These are phyloP conservation scores for Myotis vivesi DNA, from an alignment of 2,797 vertebrate genomes.

Conservation along the genomic window DNA sequence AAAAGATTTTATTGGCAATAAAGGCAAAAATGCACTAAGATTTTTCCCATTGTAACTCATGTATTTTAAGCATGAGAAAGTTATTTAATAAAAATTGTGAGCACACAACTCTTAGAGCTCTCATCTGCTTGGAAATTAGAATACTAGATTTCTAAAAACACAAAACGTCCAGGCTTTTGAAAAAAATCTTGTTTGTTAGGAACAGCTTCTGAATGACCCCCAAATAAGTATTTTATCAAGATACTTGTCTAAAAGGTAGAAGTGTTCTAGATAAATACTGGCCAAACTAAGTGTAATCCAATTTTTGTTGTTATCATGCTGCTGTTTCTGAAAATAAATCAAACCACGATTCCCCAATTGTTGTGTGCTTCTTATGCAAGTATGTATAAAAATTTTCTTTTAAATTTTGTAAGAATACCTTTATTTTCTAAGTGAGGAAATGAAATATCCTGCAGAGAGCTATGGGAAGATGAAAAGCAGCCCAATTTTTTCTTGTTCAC, in stretches of 20 bases:
- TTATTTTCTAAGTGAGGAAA: constrained; percentile 41
- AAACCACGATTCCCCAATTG: background rate
- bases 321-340: background rate
- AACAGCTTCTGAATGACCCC: background rate
- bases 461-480: background rate
- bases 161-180: background rate
- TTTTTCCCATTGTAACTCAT: constrained; percentile 11
- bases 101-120: background rate
- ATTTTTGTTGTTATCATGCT: background rate
- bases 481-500: background rate
- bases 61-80: constrained; percentile 18
- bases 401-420: background rate
- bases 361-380: background rate
- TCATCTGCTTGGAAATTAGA: constrained; percentile 10
- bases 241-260: background rate
- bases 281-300: background rate
- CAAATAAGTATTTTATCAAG: background rate
- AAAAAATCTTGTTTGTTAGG: background rate
- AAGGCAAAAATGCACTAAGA: constrained; percentile 21
- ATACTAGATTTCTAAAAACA: constrained; percentile 33
- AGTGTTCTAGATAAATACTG: background rate
- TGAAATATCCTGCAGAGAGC: background rate
- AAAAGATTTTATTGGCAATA: constrained; percentile 19
- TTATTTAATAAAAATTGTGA: constrained; percentile 28
- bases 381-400: background rate